Conservation (phyloP, 2,113 vertebrate species). For the Muscicapa adusta region DNA sequence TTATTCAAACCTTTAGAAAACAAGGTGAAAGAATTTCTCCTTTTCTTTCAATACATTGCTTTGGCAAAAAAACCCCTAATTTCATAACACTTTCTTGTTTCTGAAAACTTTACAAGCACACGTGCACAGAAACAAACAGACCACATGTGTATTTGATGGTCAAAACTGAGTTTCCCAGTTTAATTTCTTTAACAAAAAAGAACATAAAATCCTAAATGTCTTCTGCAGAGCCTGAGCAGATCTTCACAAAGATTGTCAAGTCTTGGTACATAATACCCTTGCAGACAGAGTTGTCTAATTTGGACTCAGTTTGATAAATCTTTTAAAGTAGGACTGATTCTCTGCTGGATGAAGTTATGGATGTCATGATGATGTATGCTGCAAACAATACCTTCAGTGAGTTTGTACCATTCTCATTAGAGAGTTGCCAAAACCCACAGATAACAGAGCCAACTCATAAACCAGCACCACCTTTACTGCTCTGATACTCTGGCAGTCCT, state of each 20-base stretch:
- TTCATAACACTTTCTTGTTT: conserved; percentile 6
- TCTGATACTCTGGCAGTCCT: neutral
- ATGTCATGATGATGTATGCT: neutral
- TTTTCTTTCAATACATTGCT: neutral
- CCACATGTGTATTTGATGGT: neutral
- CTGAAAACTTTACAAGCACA: neutral
- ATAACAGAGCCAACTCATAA: neutral
- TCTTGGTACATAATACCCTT: neutral
- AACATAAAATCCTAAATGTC: neutral
- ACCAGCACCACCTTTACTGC: neutral
- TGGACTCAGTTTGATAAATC: neutral
- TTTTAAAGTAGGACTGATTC: neutral
- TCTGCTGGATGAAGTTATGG: neutral
- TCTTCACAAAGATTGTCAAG: neutral
- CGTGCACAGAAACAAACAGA: neutral
- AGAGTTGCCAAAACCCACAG: neutral
- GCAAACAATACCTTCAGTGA: neutral
- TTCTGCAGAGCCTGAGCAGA: neutral
- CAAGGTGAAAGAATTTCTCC: neutral
- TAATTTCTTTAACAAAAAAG: neutral
- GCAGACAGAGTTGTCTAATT: neutral
- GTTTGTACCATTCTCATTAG: neutral
- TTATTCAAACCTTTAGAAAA: conserved; percentile 45
- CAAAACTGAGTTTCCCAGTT: neutral
- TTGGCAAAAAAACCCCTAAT: neutral